Evolutionary conservation across 2,113 vertebrate species (phyloP).

Genomic region (Megaceryle torquata): DNA sequence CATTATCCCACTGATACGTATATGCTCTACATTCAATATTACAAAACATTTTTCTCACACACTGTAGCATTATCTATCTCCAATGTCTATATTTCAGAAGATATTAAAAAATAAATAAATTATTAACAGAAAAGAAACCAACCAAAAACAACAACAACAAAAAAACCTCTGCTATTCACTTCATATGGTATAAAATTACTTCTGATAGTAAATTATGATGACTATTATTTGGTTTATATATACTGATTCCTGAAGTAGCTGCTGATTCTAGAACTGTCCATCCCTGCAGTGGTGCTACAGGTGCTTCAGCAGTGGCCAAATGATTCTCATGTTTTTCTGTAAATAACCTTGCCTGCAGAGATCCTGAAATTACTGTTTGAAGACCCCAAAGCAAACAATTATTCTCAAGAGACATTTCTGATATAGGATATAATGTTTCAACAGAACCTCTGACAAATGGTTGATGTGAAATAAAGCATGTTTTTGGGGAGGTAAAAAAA

Average conservation of each 20-base stretch:
- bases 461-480: conserved; percentile 60
- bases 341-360: conserved; percentile 76
- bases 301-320: conserved; percentile 51
- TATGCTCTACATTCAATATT: neutral
- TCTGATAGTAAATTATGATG: neutral
- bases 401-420: conserved; percentile 76
- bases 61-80: neutral
- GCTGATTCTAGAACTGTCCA: neutral
- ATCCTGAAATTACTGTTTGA: conserved; percentile 69
- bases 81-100: neutral
- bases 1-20: neutral
- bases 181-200: neutral
- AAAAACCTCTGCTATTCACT: neutral
- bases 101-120: neutral
- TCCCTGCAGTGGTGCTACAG: conserved; percentile 30
- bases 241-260: neutral
- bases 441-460: conserved; percentile 67
- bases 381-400: conserved; percentile 78
- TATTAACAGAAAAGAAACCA: neutral
- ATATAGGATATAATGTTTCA: conserved; percentile 71
- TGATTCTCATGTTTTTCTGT: conserved; percentile 64
- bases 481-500: neutral
- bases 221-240: neutral
- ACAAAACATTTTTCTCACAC: neutral
- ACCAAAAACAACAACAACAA: too few species aligned